Conservation (phyloP, 2,888 invertebrate species). For the Ceriagrion tenellum region DNA sequence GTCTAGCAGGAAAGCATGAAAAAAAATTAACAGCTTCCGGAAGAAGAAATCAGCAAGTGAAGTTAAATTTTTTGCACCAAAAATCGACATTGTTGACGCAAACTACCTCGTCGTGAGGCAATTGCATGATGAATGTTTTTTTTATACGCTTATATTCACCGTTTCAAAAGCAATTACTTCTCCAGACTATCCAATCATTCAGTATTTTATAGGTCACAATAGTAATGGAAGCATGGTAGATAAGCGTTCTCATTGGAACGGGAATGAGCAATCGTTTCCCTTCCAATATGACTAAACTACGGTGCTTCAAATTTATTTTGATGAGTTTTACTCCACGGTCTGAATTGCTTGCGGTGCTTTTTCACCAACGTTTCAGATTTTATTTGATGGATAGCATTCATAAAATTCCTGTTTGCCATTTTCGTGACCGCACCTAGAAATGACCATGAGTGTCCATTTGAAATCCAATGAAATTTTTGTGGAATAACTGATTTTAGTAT, state of each 20-base stretch:
- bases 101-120: background rate
- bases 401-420: background rate
- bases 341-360: background rate
- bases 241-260: background rate
- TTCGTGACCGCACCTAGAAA: background rate
- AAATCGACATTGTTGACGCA: background rate
- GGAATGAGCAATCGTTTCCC: background rate
- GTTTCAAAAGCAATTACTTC: background rate
- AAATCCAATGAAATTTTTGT: background rate
- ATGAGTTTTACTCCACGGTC: background rate
- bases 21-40: background rate
- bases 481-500: background rate
- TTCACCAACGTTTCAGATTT: background rate
- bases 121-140: background rate
- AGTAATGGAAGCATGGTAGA: background rate
- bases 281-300: background rate
- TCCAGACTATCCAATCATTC: background rate
- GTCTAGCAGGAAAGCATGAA: background rate
- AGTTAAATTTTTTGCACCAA: background rate
- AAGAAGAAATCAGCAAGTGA: background rate
- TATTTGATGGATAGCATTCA: background rate
- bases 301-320: background rate
- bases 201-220: background rate
- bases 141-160: background rate
- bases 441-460: background rate